These are phyloP conservation scores for Globodera ellingtonae DNA, from an alignment of 1,140 invertebrate species.

Conservation along the genomic window DNA sequence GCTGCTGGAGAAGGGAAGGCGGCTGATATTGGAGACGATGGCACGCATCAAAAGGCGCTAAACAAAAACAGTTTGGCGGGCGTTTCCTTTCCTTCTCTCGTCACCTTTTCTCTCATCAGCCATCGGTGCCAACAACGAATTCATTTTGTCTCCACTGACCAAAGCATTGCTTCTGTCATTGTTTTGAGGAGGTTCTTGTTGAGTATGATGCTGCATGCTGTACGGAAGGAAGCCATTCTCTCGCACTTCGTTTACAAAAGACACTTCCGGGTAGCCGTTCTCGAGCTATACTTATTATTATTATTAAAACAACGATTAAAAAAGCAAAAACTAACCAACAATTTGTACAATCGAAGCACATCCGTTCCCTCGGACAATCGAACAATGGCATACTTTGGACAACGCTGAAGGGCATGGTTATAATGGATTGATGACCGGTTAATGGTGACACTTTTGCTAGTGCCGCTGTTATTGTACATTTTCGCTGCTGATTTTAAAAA, in stretches of 20 bases:
- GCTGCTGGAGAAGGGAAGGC: not conserved
- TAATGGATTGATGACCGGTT: not conserved
- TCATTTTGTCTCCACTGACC: not conserved
- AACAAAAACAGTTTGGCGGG: not conserved
- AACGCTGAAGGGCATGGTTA: conserved; percentile 3
- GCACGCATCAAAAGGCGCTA: not conserved
- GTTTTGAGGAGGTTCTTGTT: conserved; percentile 26
- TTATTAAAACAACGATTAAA: not conserved
- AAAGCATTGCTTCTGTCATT: not conserved
- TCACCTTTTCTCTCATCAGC: not conserved
- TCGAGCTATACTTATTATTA: conserved; percentile 36
- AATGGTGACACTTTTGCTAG: not conserved
- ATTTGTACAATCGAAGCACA: conserved; percentile 43
- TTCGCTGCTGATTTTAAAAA: not conserved
- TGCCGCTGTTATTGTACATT: not conserved
- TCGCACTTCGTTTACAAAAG: conserved; percentile 49
- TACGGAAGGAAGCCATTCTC: conserved; percentile 43
- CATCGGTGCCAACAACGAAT: conserved; percentile 8
- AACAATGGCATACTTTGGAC: conserved; percentile 43
- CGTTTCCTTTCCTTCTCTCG: no score
- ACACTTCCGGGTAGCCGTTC: conserved; percentile 43
- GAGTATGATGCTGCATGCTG: conserved; percentile 2
- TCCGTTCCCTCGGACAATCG: conserved; percentile 39
- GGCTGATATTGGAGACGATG: not conserved
- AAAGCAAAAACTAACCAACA: conserved; percentile 34